Evolutionary conservation across 2,888 invertebrate species (phyloP).

Genomic region (Heliconius charithonia): DNA sequence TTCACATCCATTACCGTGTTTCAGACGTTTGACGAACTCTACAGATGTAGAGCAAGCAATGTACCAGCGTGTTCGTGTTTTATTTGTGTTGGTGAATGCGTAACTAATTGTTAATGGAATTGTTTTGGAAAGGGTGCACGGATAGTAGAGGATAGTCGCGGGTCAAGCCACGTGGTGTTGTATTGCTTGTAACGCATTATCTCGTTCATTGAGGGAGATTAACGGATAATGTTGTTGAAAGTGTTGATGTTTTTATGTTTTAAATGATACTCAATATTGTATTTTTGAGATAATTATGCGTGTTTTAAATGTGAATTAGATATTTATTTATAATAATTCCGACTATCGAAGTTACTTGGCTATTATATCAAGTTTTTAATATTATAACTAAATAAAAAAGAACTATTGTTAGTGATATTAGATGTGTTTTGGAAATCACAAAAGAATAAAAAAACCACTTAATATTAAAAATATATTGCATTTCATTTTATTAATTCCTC

Average conservation of each 20-base stretch:
- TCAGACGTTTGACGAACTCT: background rate
- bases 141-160: slow-evolving; percentile 51
- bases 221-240: slow-evolving; percentile 8
- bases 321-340: too few species aligned
- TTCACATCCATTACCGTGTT: background rate
- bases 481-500: too few species aligned
- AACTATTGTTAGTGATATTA: too few species aligned
- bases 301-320: background rate
- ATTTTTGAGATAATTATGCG: background rate
- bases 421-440: too few species aligned
- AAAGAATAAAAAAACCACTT: too few species aligned
- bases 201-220: slow-evolving; percentile 35
- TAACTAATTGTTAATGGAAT: slow-evolving; percentile 54
- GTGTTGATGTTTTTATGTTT: background rate
- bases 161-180: slow-evolving; percentile 56
- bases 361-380: too few species aligned
- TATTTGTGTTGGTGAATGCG: slow-evolving; percentile 44
- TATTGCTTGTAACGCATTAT: slow-evolving; percentile 31
- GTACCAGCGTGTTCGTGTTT: slow-evolving; percentile 36
- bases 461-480: too few species aligned
- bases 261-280: background rate
- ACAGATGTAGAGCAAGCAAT: slow-evolving; percentile 31
- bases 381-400: too few species aligned
- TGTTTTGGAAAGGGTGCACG: slow-evolving; percentile 46
- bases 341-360: too few species aligned